Evolutionary conservation across 2,797 vertebrate genomes (phyloP).

Genomic region (Artibeus jamaicensis): DNA sequence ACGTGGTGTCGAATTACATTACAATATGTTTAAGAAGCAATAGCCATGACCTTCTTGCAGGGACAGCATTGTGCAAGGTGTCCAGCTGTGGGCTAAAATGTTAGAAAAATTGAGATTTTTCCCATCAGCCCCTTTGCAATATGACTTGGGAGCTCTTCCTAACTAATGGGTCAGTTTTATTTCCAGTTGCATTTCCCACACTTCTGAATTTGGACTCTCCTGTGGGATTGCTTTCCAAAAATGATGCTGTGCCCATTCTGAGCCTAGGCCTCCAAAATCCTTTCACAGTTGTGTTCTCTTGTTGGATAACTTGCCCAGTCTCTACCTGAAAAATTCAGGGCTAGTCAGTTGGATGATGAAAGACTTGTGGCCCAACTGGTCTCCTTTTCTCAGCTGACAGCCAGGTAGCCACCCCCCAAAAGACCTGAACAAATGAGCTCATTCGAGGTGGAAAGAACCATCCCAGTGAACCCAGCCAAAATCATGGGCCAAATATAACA

Average conservation of each 20-base stretch:
- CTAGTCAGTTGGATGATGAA: not conserved
- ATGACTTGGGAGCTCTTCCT: not conserved
- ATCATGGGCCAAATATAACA: not conserved
- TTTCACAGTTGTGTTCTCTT: not conserved
- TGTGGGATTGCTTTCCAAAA: not conserved
- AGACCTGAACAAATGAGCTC: not conserved
- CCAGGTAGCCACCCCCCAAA: not conserved
- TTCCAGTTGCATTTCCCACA: not conserved
- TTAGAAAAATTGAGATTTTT: not conserved
- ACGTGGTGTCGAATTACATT: not conserved
- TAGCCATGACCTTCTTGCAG: not conserved
- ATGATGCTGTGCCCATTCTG: not conserved
- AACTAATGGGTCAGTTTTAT: rapidly evolving
- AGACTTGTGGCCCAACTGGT: not conserved
- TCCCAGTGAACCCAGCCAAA: not conserved
- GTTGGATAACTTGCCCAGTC: not conserved
- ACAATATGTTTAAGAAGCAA: not conserved
- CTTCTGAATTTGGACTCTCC: not conserved
- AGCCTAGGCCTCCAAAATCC: not conserved
- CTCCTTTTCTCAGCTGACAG: not conserved
- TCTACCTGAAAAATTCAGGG: not conserved
- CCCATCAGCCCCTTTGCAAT: not conserved
- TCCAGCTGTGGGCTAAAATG: not conserved
- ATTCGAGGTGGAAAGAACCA: not conserved
- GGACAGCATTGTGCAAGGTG: not conserved